These are phyloP conservation scores for Orestias chungarensis DNA, from an alignment of 2,797 vertebrate species.

Conservation along the genomic window DNA sequence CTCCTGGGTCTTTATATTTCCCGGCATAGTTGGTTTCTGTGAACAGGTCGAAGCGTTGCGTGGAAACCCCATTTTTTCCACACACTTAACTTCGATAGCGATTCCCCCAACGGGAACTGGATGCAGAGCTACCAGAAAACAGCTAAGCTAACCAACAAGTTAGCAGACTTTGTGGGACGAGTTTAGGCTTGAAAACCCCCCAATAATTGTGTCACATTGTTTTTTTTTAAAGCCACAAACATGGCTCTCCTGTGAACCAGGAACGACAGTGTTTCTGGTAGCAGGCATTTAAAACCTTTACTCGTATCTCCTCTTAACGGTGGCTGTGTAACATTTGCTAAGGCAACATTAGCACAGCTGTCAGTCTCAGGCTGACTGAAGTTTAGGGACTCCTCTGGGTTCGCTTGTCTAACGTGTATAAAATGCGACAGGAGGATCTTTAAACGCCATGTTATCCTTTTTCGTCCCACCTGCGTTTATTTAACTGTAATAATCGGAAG, in stretches of 20 bases:
- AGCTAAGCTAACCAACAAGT: slow-evolving; percentile 53
- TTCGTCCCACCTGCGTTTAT: neutral
- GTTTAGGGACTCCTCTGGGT: slow-evolving; percentile 2
- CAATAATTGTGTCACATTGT: neutral
- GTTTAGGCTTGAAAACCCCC: neutral
- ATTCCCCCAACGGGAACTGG: slow-evolving; percentile 57
- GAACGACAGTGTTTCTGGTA: neutral
- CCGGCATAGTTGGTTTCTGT: rapidly evolving
- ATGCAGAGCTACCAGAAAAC: slow-evolving; percentile 59
- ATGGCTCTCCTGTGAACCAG: rapidly evolving
- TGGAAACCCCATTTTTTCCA: slow-evolving; percentile 53
- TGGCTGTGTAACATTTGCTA: slow-evolving; percentile 37
- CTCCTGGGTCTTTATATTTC: neutral
- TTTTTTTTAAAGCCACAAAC: rapidly evolving
- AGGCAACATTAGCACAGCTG: slow-evolving; percentile 53
- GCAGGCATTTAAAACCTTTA: neutral
- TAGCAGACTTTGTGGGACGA: slow-evolving; percentile 27
- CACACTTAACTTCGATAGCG: slow-evolving; percentile 60
- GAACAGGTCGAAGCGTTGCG: neutral
- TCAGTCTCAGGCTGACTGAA: slow-evolving; percentile 43
- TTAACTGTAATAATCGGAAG: neutral
- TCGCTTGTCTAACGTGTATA: neutral
- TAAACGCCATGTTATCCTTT: rapidly evolving
- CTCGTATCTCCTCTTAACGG: slow-evolving; percentile 28
- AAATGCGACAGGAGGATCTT: rapidly evolving